A percentile compares a stretch with the other conserved stretches of the same genome.
Evolutionary conservation across 1,140 invertebrate species (phyloP).

Genomic region (Pseudachorutes palmiensis): DNA sequence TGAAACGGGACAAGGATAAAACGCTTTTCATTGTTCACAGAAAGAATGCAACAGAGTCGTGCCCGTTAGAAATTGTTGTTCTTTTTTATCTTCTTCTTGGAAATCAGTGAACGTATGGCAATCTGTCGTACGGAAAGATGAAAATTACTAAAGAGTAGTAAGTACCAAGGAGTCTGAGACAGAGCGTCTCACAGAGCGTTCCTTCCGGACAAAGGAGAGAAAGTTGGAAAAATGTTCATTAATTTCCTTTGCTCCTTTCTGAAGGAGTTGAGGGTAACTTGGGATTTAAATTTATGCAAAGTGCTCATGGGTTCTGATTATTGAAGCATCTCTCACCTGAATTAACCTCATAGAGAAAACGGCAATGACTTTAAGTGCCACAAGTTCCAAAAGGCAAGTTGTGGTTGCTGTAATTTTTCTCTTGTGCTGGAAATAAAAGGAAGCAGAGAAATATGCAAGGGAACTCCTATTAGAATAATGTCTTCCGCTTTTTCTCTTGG

Average conservation of each 20-base stretch:
- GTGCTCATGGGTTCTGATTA: slow-evolving; percentile 2
- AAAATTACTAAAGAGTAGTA: too few species aligned
- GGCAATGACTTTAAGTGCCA: not conserved
- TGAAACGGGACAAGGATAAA: slow-evolving; percentile 8
- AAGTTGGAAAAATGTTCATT: not conserved
- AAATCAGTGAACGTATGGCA: not conserved
- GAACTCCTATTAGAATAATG: slow-evolving; percentile 1
- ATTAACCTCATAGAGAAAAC: slow-evolving; percentile 1
- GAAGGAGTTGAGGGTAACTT: not conserved
- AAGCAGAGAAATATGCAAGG: not conserved
- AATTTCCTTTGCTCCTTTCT: not conserved
- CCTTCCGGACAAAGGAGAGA: not conserved
- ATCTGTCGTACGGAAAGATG: slow-evolving; percentile 3
- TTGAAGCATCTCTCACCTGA: slow-evolving; percentile 8
- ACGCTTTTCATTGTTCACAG: not conserved
- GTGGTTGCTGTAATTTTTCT: not conserved
- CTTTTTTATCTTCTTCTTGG: not conserved
- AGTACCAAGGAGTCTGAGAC: too few species aligned
- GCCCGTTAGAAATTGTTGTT: not conserved
- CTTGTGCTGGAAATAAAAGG: not conserved
- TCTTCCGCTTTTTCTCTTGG: not conserved
- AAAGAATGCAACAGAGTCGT: not conserved
- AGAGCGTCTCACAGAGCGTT: too few species aligned
- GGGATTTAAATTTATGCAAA: not conserved
- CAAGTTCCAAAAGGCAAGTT: not conserved